Conservation (phyloP, 2,797 vertebrate species). For the Pyrrhura leucotis region DNA sequence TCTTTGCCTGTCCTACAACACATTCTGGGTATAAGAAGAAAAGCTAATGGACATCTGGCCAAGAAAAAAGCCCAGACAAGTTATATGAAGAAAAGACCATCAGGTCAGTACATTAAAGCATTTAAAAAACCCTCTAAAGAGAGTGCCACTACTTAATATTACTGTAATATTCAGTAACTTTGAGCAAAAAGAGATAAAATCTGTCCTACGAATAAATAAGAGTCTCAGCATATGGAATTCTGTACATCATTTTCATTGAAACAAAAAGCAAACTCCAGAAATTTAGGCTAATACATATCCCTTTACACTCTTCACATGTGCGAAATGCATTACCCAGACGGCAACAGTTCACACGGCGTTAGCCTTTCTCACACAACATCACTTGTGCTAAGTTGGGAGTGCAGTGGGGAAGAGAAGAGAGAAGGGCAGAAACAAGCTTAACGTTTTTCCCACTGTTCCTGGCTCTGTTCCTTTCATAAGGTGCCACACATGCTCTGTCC, state of each 20-base stretch:
- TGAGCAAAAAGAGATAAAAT: neutral
- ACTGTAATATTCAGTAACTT: neutral
- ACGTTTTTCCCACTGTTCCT: neutral
- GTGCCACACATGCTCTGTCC: neutral
- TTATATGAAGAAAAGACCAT: neutral
- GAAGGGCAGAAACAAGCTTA: neutral
- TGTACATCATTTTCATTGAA: neutral
- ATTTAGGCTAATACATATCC: neutral
- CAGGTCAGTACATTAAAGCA: neutral
- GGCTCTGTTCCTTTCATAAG: neutral
- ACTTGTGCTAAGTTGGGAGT: neutral
- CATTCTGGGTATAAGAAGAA: neutral
- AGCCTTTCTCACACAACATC: neutral
- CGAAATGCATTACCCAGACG: rapidly evolving
- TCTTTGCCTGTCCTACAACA: neutral
- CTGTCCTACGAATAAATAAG: neutral
- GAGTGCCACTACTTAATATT: neutral
- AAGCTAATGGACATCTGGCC: neutral
- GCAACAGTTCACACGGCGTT: neutral
- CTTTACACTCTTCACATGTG: neutral
- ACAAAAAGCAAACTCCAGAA: neutral
- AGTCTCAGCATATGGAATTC: neutral
- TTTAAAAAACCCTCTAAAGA: neutral
- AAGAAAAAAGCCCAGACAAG: neutral
- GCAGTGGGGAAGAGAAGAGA: neutral